phyloP scores from a whole-genome alignment of 2,888 invertebrate species.

The Zhengitettix transpicula region DNA sequence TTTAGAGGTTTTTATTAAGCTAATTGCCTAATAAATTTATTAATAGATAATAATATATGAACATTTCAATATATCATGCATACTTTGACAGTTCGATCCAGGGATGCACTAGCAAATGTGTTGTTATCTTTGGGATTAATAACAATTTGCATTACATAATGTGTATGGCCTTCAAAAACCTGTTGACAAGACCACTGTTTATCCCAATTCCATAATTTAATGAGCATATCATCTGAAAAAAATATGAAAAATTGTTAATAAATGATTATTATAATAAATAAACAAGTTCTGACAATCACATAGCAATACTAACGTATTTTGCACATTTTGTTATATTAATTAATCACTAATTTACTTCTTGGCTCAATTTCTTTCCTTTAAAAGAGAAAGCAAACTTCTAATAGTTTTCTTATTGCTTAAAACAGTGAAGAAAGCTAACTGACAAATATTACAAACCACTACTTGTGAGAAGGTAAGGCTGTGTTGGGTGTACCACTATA shows the following conservation, averaged over 20 bases:
- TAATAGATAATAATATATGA: background rate
- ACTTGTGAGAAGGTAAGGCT: slow-evolving; percentile 89
- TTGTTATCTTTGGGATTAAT: slow-evolving; percentile 99
- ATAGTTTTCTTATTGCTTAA: background rate
- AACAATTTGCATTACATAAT: slow-evolving; percentile 99
- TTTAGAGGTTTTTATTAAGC: too few relatives aligned
- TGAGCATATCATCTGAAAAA: slow-evolving; percentile 81
- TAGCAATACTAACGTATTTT: too few relatives aligned
- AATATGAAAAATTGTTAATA: too few relatives aligned
- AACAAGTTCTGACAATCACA: too few relatives aligned
- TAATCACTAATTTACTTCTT: background rate
- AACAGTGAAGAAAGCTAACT: background rate
- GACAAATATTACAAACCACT: slow-evolving; percentile 53
- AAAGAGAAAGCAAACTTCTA: background rate
- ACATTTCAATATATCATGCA: background rate
- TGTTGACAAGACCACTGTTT: slow-evolving; percentile 96
- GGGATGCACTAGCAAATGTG: slow-evolving; percentile 97
- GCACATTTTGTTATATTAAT: too few relatives aligned
- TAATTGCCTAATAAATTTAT: background rate
- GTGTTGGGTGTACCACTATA: slow-evolving; percentile 93
- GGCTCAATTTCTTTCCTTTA: background rate
- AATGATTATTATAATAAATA: too few relatives aligned
- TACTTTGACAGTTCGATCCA: slow-evolving; percentile 91
- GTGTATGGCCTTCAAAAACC: slow-evolving; percentile 97
- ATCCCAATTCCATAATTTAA: slow-evolving; percentile 99